Conservation (phyloP, 2,797 vertebrate genomes). For the Choloepus didactylus region DNA sequence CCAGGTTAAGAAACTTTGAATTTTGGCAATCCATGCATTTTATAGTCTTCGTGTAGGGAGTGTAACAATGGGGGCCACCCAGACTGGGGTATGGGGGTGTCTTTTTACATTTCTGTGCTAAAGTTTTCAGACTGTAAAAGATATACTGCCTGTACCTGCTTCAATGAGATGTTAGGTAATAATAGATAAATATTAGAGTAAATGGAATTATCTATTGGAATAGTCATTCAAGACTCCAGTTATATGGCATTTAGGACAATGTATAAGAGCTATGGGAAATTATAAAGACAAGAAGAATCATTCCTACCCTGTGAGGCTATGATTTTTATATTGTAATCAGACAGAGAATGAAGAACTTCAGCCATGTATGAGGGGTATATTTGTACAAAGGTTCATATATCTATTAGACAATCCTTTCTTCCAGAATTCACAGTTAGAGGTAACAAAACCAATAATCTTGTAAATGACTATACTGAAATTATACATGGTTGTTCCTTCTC, state of each 20-base stretch:
- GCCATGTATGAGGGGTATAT: background rate
- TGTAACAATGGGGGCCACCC: background rate
- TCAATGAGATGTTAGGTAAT: background rate
- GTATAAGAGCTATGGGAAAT: background rate
- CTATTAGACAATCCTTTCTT: background rate
- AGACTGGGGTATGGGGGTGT: background rate
- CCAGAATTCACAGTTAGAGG: background rate
- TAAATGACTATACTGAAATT: background rate
- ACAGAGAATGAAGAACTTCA: background rate
- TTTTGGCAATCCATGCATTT: background rate
- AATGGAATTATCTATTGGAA: background rate
- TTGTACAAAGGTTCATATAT: background rate
- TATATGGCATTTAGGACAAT: background rate
- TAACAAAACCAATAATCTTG: background rate
- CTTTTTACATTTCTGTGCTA: background rate
- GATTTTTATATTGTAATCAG: slow-evolving; percentile 28
- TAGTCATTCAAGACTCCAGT: background rate
- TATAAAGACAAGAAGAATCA: background rate
- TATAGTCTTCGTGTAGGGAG: background rate
- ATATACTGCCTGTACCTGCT: background rate
- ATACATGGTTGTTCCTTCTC: background rate
- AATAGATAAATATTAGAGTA: background rate
- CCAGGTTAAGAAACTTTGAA: background rate
- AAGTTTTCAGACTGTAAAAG: background rate
- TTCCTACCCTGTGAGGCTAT: background rate